Conservation (phyloP, 2,797 vertebrate genomes). For the Etheostoma perlongum region DNA sequence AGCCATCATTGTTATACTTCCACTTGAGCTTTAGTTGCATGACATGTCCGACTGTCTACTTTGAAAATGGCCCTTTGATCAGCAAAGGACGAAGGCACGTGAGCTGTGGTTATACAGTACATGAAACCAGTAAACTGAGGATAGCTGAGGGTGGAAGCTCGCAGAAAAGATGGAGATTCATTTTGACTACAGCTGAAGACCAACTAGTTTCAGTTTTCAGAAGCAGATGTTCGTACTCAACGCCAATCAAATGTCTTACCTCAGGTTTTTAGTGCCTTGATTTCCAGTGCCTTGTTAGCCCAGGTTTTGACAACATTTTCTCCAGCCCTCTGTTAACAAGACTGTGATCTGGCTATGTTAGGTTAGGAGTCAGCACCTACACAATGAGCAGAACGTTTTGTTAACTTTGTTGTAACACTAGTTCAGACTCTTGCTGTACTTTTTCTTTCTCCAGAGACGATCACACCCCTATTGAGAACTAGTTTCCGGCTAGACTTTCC, state of each 20-base stretch:
- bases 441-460: conserved; percentile 87
- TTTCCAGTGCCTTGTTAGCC: background rate
- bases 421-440: background rate
- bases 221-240: background rate
- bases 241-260: background rate
- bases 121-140: background rate
- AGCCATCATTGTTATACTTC: too few relatives aligned
- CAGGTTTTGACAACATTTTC: background rate
- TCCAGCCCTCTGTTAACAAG: background rate
- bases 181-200: background rate
- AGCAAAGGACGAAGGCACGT: too few relatives aligned
- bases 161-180: background rate
- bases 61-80: too few relatives aligned
- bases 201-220: conserved; percentile 1
- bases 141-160: background rate
- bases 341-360: background rate
- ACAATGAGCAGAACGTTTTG: background rate
- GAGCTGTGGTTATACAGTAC: too few relatives aligned
- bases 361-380: background rate
- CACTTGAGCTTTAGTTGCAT: too few relatives aligned
- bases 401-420: too few relatives aligned
- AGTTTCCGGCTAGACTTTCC: conserved; percentile 96
- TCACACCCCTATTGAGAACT: conserved; percentile 97
- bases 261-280: background rate
- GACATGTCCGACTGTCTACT: too few relatives aligned